A percentile compares a stretch with the other conserved stretches of the same genome.
Conservation (phyloP, 2,113 vertebrate genomes). For the Paedocypris sp. region DNA sequence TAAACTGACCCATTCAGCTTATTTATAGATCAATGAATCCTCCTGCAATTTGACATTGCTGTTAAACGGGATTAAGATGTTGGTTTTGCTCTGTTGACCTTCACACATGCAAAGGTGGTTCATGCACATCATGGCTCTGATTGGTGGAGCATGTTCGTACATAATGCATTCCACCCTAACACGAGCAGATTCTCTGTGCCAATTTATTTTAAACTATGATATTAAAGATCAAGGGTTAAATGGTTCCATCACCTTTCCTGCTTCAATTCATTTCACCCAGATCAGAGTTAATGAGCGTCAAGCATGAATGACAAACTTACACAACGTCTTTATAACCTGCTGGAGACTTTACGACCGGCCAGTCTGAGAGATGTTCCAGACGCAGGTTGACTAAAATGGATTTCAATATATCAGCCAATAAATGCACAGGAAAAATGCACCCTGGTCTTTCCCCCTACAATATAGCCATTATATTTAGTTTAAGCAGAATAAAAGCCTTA, state of each 20-base stretch:
- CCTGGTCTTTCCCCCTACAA: not conserved
- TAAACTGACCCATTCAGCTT: not conserved
- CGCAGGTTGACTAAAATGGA: constrained; percentile 21
- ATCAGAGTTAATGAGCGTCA: not conserved
- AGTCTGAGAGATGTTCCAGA: not conserved
- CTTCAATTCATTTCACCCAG: constrained; percentile 4
- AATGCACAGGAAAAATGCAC: constrained; percentile 16
- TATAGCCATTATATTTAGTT: not conserved
- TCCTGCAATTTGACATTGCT: not conserved
- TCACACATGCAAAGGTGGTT: not conserved
- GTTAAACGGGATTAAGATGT: not conserved
- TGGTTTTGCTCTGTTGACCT: not conserved
- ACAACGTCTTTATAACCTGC: not conserved
- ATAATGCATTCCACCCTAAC: not conserved
- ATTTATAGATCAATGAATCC: not conserved
- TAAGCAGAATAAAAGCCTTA: not conserved
- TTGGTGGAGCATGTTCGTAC: not conserved
- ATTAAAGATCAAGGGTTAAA: too few relatives aligned
- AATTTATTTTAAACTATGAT: too few relatives aligned
- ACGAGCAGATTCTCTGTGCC: not conserved
- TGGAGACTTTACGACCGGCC: constrained; percentile 16
- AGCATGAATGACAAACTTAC: constrained; percentile 15
- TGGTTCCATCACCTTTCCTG: too few relatives aligned
- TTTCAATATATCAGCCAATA: not conserved
- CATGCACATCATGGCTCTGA: not conserved